Evolutionary conservation across 1,140 invertebrate genomes (phyloP), one percentile per base, ranked within the genome.

Genomic region (Caenorhabditis briggsae): DNA sequence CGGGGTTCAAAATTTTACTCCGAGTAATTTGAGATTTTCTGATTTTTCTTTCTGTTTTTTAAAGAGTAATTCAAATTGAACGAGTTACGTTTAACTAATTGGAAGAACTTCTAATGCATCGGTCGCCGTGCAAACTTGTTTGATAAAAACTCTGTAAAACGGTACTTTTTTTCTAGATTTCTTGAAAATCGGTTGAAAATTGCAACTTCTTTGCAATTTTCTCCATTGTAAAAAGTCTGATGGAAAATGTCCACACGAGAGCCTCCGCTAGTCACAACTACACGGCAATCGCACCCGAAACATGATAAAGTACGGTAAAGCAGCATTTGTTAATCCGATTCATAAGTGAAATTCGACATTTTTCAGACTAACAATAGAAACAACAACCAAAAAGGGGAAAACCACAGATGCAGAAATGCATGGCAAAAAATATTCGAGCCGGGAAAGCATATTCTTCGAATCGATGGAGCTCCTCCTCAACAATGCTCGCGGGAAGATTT

Each of bases 221-320:
- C 41, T 8, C 18, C 59, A 50, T 14, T 5, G 11, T 48, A 9
- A n/a, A 65, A 65, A 33, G 59, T 48, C 25, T 84, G 83, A 84
- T 84, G 83, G 83, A 48, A 65, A 55, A 84, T 65, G 83, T 61
- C 65, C n/a, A 70, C 48, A 65, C 59, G 41, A 48, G 83, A 25
- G 5, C 33, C 8, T 11, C 14, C 65, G n/a, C 53, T 12, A 65
- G 23, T 20, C 41, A n/a, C 83, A 18, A 5, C 59, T 14, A 14
- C 56, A 5, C 83, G 56, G n/a, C 43, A 83, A 48, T 56, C 59
- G 12, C 43, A 64, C 25, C 46, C 50, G 25, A 84, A 65, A 23
- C 59, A 25, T 25, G 82, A 55, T 18, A 83, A 53, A n/a, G 46
- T 50, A 78, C 11, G 16, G 14, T 18, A 61, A 61, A 25, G 0